A percentile compares a stretch with the other conserved stretches of the same genome.
These are phyloP conservation scores for Macropus fuliginosus DNA, from an alignment of 2,797 vertebrate genomes.

Conservation along the genomic window DNA sequence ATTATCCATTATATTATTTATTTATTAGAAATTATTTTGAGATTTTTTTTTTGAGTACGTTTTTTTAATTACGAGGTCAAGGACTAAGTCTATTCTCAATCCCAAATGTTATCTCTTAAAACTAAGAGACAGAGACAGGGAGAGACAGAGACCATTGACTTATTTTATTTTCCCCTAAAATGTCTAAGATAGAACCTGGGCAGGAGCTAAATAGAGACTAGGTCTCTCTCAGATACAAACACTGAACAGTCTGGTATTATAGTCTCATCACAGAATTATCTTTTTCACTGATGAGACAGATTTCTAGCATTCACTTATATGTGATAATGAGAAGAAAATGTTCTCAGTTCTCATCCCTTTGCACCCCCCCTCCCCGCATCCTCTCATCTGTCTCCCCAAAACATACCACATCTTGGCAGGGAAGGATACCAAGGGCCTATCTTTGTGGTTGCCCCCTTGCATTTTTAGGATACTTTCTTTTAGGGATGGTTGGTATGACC, in stretches of 20 bases:
- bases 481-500: background rate
- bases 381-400: background rate
- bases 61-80: slow-evolving; percentile 42
- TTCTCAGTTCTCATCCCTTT: background rate
- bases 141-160: too few species aligned
- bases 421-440: background rate
- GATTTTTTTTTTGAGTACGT: slow-evolving; percentile 64
- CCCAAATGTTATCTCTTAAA: slow-evolving; percentile 1
- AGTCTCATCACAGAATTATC: background rate
- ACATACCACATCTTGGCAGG: background rate
- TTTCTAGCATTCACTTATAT: background rate
- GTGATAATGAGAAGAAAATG: background rate
- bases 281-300: background rate
- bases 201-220: background rate
- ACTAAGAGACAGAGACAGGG: background rate
- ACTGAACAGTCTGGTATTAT: background rate
- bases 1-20: slow-evolving; percentile 62
- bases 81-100: slow-evolving; percentile 24
- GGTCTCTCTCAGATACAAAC: background rate
- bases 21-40: slow-evolving; percentile 54
- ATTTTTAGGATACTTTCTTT: background rate
- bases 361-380: background rate
- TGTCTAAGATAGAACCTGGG: background rate
- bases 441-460: background rate
- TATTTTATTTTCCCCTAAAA: background rate